Evolutionary conservation across 2,888 invertebrate genomes (phyloP).

Genomic region (Pollenia amentaria): DNA sequence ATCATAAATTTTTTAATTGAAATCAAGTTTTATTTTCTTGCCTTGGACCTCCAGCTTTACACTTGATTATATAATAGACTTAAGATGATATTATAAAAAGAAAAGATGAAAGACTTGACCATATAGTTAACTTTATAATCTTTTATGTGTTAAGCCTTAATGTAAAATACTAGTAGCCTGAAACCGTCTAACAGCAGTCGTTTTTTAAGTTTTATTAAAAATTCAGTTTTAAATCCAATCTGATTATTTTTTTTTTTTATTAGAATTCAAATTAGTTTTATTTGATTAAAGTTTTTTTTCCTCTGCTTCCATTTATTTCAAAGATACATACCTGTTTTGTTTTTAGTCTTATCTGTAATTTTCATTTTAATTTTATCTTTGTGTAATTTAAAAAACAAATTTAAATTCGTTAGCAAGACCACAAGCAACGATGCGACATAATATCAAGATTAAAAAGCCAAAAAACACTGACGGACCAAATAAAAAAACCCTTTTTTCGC

Average conservation of each 20-base stretch:
- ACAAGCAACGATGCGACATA: constrained; percentile 41
- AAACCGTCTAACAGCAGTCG: too few species aligned
- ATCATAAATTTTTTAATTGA: too few species aligned
- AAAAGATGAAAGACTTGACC: too few species aligned
- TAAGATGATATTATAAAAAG: too few species aligned
- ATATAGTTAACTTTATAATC: too few species aligned
- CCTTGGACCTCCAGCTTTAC: too few species aligned
- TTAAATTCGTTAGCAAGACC: constrained; percentile 60
- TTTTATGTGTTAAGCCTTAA: too few species aligned
- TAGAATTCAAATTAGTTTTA: constrained; percentile 15
- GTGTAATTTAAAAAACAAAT: constrained; percentile 71
- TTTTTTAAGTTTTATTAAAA: not conserved
- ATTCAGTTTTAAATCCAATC: not conserved
- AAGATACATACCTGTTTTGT: constrained; percentile 1
- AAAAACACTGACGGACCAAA: constrained; percentile 19
- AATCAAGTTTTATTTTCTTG: too few species aligned
- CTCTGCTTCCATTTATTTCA: not conserved
- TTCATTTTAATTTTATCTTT: constrained; percentile 57
- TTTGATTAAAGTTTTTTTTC: not conserved
- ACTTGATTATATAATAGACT: too few species aligned
- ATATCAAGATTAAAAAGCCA: constrained; percentile 59
- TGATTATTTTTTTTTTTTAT: not conserved
- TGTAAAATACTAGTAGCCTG: too few species aligned
- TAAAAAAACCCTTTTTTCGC: constrained; percentile 7
- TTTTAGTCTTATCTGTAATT: constrained; percentile 42